A percentile compares a stretch with the other conserved stretches of the same genome.
Conservation (phyloP, 2,888 invertebrate species). For the Drosophila limbata region DNA sequence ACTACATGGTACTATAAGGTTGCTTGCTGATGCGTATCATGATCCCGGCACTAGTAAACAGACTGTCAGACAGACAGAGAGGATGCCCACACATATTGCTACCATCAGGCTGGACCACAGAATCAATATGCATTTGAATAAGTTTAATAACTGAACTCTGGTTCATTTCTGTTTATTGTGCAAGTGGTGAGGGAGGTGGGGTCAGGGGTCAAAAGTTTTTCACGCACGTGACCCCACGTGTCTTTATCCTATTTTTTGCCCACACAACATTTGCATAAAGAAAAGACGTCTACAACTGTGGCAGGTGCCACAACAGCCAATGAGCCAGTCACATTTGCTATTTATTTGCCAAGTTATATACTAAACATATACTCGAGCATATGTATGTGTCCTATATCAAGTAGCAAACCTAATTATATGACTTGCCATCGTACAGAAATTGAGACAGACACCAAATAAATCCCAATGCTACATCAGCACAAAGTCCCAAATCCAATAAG, state of each 20-base stretch:
- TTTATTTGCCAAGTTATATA: constrained; percentile 16
- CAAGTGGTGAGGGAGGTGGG: too few relatives aligned
- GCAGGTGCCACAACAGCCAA: constrained; percentile 54
- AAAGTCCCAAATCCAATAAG: constrained; percentile 81
- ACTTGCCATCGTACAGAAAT: constrained; percentile 31
- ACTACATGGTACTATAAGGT: constrained; percentile 37
- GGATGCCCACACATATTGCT: constrained; percentile 6
- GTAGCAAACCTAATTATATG: constrained; percentile 71
- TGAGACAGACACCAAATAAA: constrained; percentile 51
- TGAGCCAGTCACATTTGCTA: constrained; percentile 17
- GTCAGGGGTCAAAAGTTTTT: constrained; percentile 39
- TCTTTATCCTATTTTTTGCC: constrained; percentile 28
- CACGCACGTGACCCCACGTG: constrained; percentile 69
- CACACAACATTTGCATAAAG: constrained; percentile 66
- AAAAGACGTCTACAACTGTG: constrained; percentile 45
- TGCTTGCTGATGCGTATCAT: constrained; percentile 75
- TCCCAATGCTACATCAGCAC: constrained; percentile 76
- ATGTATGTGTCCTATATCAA: constrained; percentile 40
- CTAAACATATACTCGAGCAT: constrained; percentile 3
- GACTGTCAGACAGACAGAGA: constrained; percentile 18
- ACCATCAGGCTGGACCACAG: constrained; percentile 60
- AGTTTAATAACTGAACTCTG: constrained; percentile 36
- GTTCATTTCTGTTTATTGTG: constrained; percentile 21
- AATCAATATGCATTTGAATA: constrained; percentile 81
- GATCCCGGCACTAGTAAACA: constrained; percentile 73